A percentile compares a stretch with the other conserved stretches of the same genome.
Evolutionary conservation across 2,797 vertebrate genomes (phyloP).

Genomic region (Pogoniulus pusillus): DNA sequence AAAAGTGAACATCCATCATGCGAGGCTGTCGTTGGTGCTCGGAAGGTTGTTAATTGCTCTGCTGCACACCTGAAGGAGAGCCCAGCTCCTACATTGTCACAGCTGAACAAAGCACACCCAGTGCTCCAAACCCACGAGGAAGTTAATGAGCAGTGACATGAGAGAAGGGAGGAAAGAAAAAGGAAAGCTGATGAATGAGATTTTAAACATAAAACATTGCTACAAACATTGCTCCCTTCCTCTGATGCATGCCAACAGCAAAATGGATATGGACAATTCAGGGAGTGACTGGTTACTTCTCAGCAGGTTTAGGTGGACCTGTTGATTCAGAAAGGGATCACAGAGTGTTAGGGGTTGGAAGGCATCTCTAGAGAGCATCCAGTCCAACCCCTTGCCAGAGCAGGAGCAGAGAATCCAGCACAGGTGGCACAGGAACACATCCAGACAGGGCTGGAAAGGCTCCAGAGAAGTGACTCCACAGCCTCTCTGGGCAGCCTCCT

Average conservation of each 20-base stretch:
- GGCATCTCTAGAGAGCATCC: too few species aligned
- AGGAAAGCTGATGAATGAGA: neutral
- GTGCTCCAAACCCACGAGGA: slow-evolving; percentile 1
- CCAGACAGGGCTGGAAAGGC: too few species aligned
- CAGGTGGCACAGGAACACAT: too few species aligned
- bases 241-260: neutral
- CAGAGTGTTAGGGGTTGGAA: too few species aligned
- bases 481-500: too few species aligned
- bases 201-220: neutral
- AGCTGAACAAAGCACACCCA: slow-evolving; percentile 26
- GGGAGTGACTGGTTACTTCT: neutral
- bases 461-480: too few species aligned
- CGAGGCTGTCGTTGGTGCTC: neutral
- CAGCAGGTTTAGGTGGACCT: slow-evolving; percentile 1
- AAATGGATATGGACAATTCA: slow-evolving; percentile 24
- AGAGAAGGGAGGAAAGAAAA: neutral
- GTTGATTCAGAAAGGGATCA: neutral
- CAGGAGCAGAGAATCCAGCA: too few species aligned
- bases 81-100: neutral
- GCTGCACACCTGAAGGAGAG: slow-evolving; percentile 36
- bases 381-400: too few species aligned
- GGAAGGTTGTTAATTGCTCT: slow-evolving; percentile 27
- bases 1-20: slow-evolving; percentile 2
- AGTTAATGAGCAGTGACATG: neutral
- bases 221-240: neutral